These are phyloP conservation scores for Micrastur ruficollis DNA, from an alignment of 2,797 vertebrate genomes.

Conservation along the genomic window DNA sequence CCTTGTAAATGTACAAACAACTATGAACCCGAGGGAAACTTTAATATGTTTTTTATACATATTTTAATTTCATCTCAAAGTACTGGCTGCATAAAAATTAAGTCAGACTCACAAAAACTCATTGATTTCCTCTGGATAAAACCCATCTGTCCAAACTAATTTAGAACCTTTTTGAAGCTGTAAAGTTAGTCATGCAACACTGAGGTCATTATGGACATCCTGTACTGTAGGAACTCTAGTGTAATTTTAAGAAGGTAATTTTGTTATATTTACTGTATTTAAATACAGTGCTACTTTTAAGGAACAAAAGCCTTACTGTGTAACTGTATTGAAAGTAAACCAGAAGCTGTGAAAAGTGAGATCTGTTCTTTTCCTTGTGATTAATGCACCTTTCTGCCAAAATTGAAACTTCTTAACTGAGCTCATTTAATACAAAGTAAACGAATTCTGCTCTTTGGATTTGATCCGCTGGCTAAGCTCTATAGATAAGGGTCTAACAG, in stretches of 20 bases:
- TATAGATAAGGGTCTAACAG: slow-evolving; percentile 80
- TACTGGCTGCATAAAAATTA: slow-evolving; percentile 84
- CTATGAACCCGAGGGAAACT: slow-evolving; percentile 79
- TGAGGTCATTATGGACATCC: slow-evolving; percentile 80
- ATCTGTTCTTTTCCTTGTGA: slow-evolving; percentile 81
- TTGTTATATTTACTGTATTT: slow-evolving; percentile 85
- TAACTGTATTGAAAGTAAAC: slow-evolving; percentile 80
- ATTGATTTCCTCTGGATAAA: slow-evolving; percentile 88
- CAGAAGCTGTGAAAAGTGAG: slow-evolving; percentile 83
- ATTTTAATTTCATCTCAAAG: slow-evolving; percentile 90
- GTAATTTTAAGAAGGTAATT: slow-evolving; percentile 80
- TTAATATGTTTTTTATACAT: slow-evolving; percentile 93
- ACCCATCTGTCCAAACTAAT: slow-evolving; percentile 88
- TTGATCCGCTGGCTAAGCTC: slow-evolving; percentile 79
- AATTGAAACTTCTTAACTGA: slow-evolving; percentile 81
- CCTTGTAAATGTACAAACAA: slow-evolving; percentile 85
- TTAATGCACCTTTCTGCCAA: slow-evolving; percentile 85
- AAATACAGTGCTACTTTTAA: slow-evolving; percentile 80
- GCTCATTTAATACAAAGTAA: slow-evolving; percentile 86
- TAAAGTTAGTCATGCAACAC: slow-evolving; percentile 84
- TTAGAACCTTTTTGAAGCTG: slow-evolving; percentile 78
- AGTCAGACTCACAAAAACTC: slow-evolving; percentile 86
- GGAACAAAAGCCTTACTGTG: slow-evolving; percentile 84
- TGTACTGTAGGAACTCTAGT: slow-evolving; percentile 75
- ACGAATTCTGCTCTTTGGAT: slow-evolving; percentile 82